Base-by-base conservation (phyloP, 1,140 invertebrate genomes). In the Zaprionus nigranus region DNA sequence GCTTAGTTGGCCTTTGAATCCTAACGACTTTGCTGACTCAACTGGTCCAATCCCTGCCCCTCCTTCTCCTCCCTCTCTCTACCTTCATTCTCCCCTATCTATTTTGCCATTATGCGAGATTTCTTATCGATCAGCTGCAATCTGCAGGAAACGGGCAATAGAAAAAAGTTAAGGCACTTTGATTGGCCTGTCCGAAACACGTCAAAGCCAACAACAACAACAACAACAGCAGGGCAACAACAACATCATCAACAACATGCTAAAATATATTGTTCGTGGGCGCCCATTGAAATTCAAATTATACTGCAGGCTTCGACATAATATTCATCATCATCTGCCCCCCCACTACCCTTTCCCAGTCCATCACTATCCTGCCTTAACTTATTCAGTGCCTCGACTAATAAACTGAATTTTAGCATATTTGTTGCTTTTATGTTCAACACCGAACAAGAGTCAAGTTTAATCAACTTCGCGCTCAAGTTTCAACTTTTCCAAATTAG, bases 261-360 rank as follows among this genome's bases (percentile, higher is more conserved):
- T 57, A 60, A 74, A 61, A 34, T 57, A 34, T 26, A 26, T 26
- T 61, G 64, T 49, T 12, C 36, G 20, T 13, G 5, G 38, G 40
- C 40, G n/a, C 40, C n/a, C 62, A 68, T 74, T 74, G 49, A 74
- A 62, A 74, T 74, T 58, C 71, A 74, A 74, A 69, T 74, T 74
- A 22, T 57, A 59, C 20, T 59, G 56, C 20, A 36, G 15, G 36
- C 51, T n/a, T 62, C 17, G 46, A 46, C 61, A 30, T 63, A 30
- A 51, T 13, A 43, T 61, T 43, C n/a, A 22, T 46, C 24, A 43
- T 6, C 15, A 12, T 0, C 36, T 24, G 28, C 28, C 28, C 9
- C 9, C 30, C 30, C 9, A 28, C 28, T 9, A n/a, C 57, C 12
- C 12, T 46, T 15, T 61, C 7, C 15, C 22, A 12, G n/a, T 17